Conservation (phyloP, 53 echinoderm and acorn worm genomes). For the Patiria pectinifera region DNA sequence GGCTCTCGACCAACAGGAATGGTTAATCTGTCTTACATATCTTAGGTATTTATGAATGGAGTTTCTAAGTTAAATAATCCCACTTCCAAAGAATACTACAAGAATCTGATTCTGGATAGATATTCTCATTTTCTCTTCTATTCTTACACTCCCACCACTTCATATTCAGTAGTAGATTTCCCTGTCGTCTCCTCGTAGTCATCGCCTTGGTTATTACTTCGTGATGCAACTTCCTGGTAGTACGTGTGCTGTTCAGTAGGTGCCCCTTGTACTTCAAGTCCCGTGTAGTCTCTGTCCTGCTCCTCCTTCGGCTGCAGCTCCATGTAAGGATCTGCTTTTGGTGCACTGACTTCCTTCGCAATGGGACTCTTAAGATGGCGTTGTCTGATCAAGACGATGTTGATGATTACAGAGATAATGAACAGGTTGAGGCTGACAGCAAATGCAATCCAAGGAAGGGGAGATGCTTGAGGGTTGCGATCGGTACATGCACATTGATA, state of each 20-base stretch:
- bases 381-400: neutral
- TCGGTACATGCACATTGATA: neutral
- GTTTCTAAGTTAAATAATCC: too few relatives aligned
- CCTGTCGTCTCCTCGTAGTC: neutral
- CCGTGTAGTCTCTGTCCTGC: neutral
- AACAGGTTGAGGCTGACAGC: neutral
- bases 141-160: neutral
- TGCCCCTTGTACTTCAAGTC: neutral
- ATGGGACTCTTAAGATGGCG: neutral
- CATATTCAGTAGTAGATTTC: too few relatives aligned
- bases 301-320: slow-evolving; percentile 33
- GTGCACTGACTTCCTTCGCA: neutral
- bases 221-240: neutral
- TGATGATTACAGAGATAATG: neutral
- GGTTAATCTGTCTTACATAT: too few relatives aligned
- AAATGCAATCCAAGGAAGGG: neutral
- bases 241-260: neutral
- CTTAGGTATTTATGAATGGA: too few relatives aligned
- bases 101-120: too few relatives aligned
- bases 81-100: too few relatives aligned
- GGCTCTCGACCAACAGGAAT: too few relatives aligned
- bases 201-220: neutral
- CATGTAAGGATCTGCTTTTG: slow-evolving; percentile 25
- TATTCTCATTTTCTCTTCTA: neutral
- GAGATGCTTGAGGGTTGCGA: neutral